A percentile compares a stretch with the other conserved stretches of the same genome.
phyloP scores from a whole-genome alignment of 1,140 invertebrate genomes.

The Bacillus rossius region DNA sequence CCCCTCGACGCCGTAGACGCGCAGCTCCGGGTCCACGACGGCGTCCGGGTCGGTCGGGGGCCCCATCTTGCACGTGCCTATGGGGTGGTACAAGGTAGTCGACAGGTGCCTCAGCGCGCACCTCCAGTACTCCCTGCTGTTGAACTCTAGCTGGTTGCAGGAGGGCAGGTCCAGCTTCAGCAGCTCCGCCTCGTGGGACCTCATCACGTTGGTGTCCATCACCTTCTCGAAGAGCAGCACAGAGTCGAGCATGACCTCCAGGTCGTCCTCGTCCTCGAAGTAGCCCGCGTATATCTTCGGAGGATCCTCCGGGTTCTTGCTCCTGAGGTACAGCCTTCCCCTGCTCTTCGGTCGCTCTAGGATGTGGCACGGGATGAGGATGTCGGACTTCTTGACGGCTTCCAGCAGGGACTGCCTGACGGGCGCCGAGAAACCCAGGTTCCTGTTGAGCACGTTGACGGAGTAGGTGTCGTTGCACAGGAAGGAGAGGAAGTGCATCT shows the following conservation, averaged over 20 bases:
- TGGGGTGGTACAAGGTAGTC: constrained; percentile 19
- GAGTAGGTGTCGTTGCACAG: not conserved
- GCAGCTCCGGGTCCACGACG: constrained; percentile 11
- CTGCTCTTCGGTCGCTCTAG: constrained; percentile 35
- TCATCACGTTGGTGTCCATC: constrained; percentile 32
- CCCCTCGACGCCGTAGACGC: constrained; percentile 10
- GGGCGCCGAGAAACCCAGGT: constrained; percentile 23
- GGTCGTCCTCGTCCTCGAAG: constrained; percentile 31
- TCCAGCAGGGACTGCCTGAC: no score
- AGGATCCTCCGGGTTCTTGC: constrained; percentile 42
- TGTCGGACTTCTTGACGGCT: constrained; percentile 18
- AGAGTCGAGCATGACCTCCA: constrained; percentile 30
- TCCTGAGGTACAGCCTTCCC: constrained; percentile 36
- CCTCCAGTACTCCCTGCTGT: constrained; percentile 54
- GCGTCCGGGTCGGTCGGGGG: constrained; percentile 3
- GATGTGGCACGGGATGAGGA: constrained; percentile 29
- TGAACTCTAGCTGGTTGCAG: constrained; percentile 41
- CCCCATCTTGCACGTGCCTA: constrained; percentile 17
- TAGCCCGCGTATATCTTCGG: constrained; percentile 49
- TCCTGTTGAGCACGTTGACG: not conserved
- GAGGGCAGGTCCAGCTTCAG: constrained; percentile 34
- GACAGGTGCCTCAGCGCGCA: constrained; percentile 51
- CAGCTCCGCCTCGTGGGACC: constrained; percentile 30
- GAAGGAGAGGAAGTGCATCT: constrained; percentile 45
- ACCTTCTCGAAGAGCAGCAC: constrained; percentile 14